Percentiles rank a stretch among this genome's conserved stretches.
Evolutionary conservation across 2,113 vertebrate genomes (phyloP).

Genomic region (Ophiodon elongatus): DNA sequence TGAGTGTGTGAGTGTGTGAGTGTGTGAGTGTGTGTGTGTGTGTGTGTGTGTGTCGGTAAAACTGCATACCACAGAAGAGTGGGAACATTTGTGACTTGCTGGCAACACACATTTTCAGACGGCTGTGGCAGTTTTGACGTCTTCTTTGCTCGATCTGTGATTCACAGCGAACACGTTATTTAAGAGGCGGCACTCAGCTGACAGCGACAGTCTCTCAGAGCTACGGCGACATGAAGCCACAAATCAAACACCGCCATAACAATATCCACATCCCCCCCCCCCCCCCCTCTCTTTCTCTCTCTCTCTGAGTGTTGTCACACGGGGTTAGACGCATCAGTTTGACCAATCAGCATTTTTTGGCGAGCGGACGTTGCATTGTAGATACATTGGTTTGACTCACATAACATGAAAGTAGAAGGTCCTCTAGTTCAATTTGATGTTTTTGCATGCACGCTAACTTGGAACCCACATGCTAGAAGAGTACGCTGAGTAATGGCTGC

Average conservation of each 20-base stretch:
- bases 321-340: too few relatives aligned
- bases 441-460: too few relatives aligned
- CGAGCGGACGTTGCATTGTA: too few relatives aligned
- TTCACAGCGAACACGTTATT: conserved; percentile 32
- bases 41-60: neutral
- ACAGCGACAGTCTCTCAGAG: conserved; percentile 27
- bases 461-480: too few relatives aligned
- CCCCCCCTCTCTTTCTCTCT: conserved; percentile 8
- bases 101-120: neutral
- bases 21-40: too few relatives aligned
- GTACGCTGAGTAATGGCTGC: too few relatives aligned
- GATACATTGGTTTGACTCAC: too few relatives aligned
- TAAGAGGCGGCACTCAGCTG: conserved; percentile 1
- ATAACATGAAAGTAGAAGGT: too few relatives aligned
- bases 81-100: neutral
- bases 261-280: neutral
- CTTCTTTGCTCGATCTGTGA: conserved; percentile 10
- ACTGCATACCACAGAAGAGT: neutral
- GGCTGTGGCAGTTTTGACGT: conserved; percentile 15
- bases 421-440: too few relatives aligned
- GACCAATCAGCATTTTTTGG: too few relatives aligned
- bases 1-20: too few relatives aligned
- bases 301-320: too few relatives aligned
- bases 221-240: neutral
- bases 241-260: conserved; percentile 35